Evolutionary conservation across 2,888 invertebrate species (phyloP).

Genomic region (Busseola fusca): DNA sequence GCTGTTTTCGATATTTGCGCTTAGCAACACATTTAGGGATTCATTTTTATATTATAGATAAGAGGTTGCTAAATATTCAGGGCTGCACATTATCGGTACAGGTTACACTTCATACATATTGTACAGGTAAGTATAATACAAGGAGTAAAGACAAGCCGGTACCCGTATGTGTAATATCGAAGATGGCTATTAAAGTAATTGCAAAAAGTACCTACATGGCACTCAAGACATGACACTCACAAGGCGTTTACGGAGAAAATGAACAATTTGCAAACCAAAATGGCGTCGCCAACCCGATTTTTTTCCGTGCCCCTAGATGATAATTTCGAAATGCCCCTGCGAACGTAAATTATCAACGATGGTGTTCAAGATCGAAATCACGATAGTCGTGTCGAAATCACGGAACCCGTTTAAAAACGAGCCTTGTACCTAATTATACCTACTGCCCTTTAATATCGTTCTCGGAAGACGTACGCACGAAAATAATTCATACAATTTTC

Average conservation of each 20-base stretch:
- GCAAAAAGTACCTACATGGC: constrained; percentile 71
- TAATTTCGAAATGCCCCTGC: constrained; percentile 76
- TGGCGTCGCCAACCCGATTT: constrained; percentile 71
- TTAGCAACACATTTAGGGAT: too few relatives aligned
- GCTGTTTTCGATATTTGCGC: too few relatives aligned
- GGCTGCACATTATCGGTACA: constrained; percentile 50
- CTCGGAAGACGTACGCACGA: constrained; percentile 38
- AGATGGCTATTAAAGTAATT: constrained; percentile 83
- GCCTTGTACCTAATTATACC: constrained; percentile 63
- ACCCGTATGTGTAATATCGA: constrained; percentile 62
- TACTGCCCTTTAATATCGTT: constrained; percentile 63
- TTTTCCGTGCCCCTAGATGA: constrained; percentile 72
- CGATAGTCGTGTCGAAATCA: constrained; percentile 72
- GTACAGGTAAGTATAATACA: constrained; percentile 40
- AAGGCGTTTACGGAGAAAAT: constrained; percentile 75
- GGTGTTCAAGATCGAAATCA: constrained; percentile 74
- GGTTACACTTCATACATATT: constrained; percentile 34
- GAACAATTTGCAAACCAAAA: constrained; percentile 77
- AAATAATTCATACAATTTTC: constrained; percentile 29
- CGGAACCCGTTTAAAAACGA: constrained; percentile 67
- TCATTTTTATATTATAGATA: too few relatives aligned
- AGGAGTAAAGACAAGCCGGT: constrained; percentile 41
- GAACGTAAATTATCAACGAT: constrained; percentile 80
- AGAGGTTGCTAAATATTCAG: constrained; percentile 55
- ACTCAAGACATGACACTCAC: constrained; percentile 70